phyloP scores from a whole-genome alignment of 2,113 vertebrate species.

The Accipiter cooperii region DNA sequence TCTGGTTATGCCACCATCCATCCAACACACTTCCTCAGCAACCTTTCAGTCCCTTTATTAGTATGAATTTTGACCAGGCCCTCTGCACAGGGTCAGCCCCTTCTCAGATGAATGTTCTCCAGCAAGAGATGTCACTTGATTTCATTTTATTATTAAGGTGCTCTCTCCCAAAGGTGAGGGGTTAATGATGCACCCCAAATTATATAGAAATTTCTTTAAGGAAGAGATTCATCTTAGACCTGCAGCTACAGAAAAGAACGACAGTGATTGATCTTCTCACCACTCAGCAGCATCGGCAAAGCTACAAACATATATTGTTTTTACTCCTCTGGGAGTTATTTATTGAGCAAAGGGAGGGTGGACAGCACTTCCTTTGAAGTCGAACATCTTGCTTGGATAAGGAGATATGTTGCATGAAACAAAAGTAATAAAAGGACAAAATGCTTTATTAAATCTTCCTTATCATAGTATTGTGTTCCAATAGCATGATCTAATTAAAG shows the following conservation, averaged over 20 bases:
- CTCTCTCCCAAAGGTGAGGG: background rate
- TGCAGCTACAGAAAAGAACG: slow-evolving; percentile 11
- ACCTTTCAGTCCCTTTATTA: background rate
- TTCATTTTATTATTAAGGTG: background rate
- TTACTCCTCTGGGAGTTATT: slow-evolving; percentile 69
- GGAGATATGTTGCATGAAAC: slow-evolving; percentile 71
- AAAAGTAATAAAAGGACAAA: slow-evolving; percentile 78
- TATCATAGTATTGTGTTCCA: slow-evolving; percentile 73
- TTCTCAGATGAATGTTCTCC: background rate
- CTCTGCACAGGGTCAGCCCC: background rate
- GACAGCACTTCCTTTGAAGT: slow-evolving; percentile 77
- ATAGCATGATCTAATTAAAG: slow-evolving; percentile 77
- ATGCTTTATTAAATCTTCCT: slow-evolving; percentile 80
- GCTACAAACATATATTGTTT: slow-evolving; percentile 59
- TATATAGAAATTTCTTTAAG: slow-evolving; percentile 23
- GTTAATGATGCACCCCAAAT: slow-evolving; percentile 8
- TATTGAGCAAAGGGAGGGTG: slow-evolving; percentile 68
- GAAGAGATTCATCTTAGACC: slow-evolving; percentile 42
- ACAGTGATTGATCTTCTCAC: slow-evolving; percentile 67
- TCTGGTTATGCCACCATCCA: background rate
- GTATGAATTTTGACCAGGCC: background rate
- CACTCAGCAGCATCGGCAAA: slow-evolving; percentile 42
- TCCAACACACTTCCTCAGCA: background rate
- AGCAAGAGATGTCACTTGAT: background rate
- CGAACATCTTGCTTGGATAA: slow-evolving; percentile 74